Evolutionary conservation across 2,113 vertebrate genomes (phyloP).

Genomic region (Triplophysa tibetana): DNA sequence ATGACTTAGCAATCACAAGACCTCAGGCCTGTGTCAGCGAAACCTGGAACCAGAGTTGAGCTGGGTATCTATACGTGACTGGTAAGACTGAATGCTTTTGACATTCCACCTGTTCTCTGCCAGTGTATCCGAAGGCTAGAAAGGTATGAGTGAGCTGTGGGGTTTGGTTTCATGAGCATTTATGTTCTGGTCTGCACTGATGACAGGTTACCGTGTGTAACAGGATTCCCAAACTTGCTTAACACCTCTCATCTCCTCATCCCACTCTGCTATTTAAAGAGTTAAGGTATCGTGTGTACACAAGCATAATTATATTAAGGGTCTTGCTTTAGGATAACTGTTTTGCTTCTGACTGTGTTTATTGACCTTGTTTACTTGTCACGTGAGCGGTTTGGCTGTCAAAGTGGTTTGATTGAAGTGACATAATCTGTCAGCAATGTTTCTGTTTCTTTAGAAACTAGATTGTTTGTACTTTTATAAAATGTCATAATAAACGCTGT

Average conservation of each 20-base stretch:
- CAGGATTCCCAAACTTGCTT: constrained; percentile 27
- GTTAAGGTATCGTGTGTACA: constrained; percentile 46
- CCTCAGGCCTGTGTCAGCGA: constrained; percentile 26
- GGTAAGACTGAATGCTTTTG: not conserved
- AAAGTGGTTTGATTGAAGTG: not conserved
- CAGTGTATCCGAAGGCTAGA: not conserved
- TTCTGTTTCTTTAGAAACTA: too few relatives aligned
- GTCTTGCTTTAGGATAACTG: not conserved
- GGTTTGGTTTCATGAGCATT: constrained; percentile 61
- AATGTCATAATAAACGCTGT: too few relatives aligned
- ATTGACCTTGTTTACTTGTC: constrained; percentile 17
- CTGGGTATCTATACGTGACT: not conserved
- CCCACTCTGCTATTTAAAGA: constrained; percentile 48
- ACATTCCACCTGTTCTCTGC: not conserved
- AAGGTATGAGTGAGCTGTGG: not conserved
- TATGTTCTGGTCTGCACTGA: constrained; percentile 51
- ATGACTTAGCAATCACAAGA: not conserved
- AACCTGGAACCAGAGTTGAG: not conserved
- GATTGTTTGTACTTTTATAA: too few relatives aligned
- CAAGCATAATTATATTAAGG: constrained; percentile 52
- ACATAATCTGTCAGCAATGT: too few relatives aligned
- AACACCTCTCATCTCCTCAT: constrained; percentile 39
- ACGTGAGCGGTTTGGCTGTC: not conserved
- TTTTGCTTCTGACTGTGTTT: not conserved
- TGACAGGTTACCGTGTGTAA: constrained; percentile 52